Evolutionary conservation across 2,113 vertebrate species (phyloP).

Genomic region (Lepus timidus): DNA sequence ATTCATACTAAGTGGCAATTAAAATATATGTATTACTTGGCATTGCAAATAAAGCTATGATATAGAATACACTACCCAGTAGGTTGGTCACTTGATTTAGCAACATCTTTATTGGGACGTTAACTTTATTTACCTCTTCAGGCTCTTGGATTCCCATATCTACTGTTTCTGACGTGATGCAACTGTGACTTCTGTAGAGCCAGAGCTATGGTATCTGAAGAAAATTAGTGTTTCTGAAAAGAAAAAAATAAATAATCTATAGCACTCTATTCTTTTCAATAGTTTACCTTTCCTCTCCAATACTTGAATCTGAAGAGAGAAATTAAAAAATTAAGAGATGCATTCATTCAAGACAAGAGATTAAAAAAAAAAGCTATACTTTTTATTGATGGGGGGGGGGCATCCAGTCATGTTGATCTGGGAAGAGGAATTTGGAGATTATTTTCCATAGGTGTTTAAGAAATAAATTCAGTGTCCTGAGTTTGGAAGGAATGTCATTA

Average conservation of each 20-base stretch:
- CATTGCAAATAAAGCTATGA: neutral
- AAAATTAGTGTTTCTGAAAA: conserved; percentile 4
- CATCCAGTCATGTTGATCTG: neutral
- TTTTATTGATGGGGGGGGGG: neutral
- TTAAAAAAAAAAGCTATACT: neutral
- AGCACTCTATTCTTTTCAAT: neutral
- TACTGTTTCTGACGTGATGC: neutral
- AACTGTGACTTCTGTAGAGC: neutral
- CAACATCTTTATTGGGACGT: neutral
- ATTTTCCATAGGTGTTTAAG: neutral
- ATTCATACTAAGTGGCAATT: neutral
- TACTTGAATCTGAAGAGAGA: neutral
- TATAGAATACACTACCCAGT: neutral
- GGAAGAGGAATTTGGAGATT: neutral
- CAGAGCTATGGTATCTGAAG: neutral
- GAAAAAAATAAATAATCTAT: neutral
- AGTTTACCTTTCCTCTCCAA: neutral
- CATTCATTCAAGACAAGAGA: neutral
- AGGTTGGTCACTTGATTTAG: neutral
- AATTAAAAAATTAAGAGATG: neutral
- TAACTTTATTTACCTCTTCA: neutral
- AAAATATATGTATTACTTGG: neutral
- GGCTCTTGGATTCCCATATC: neutral
- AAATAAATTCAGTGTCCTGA: neutral
- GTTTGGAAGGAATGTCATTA: neutral